A percentile compares a stretch with the other conserved stretches of the same genome.
These are phyloP conservation scores for Myotis planiceps DNA, from an alignment of 2,797 vertebrate species.

Conservation along the genomic window DNA sequence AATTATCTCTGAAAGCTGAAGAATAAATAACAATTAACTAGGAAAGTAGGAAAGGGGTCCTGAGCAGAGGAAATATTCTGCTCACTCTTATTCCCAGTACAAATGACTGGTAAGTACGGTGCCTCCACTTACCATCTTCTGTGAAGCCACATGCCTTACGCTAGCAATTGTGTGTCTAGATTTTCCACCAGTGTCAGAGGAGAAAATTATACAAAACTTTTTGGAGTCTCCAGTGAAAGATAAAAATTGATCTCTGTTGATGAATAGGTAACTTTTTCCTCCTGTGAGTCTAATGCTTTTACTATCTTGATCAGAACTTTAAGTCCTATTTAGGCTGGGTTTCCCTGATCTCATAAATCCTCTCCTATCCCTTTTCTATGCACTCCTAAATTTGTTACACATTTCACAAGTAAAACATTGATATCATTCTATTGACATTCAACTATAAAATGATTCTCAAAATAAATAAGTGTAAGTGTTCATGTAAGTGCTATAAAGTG, in stretches of 20 bases:
- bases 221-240: not conserved
- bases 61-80: not conserved
- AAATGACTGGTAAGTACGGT: not conserved
- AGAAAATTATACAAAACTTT: not conserved
- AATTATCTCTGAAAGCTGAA: not conserved
- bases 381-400: not conserved
- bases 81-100: not conserved
- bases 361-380: not conserved
- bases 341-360: not conserved
- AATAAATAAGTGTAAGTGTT: not conserved
- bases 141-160: not conserved
- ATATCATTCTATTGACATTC: not conserved
- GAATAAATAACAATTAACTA: not conserved
- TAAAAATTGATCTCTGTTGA: not conserved
- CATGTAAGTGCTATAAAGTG: not conserved
- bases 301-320: not conserved
- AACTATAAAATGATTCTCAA: not conserved
- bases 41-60: not conserved
- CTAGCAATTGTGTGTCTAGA: not conserved
- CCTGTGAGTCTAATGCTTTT: not conserved
- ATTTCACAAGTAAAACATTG: not conserved
- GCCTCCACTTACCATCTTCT: not conserved
- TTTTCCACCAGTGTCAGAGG: not conserved
- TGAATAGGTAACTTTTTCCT: not conserved
- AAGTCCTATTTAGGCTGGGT: not conserved